Evolutionary conservation across 1,140 invertebrate genomes (phyloP).

Genomic region (Melitaea cinxia): DNA sequence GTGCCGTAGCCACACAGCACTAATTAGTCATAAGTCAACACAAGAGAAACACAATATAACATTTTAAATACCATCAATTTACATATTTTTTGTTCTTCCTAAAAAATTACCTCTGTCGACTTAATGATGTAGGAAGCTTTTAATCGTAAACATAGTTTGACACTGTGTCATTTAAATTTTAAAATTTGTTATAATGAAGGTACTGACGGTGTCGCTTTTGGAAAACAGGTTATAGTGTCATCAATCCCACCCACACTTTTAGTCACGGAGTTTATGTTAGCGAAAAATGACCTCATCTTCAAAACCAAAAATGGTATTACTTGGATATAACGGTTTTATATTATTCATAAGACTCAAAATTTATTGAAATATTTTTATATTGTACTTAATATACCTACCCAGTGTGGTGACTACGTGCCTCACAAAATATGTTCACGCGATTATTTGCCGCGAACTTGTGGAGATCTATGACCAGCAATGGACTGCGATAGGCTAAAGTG

Average conservation of each 20-base stretch:
- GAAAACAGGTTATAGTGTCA: slow-evolving; percentile 32
- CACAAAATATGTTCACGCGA: no score
- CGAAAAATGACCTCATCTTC: slow-evolving; percentile 48
- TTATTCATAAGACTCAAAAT: background rate
- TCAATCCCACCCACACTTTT: slow-evolving; percentile 48
- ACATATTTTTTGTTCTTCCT: slow-evolving; percentile 1
- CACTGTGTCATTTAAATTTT: background rate
- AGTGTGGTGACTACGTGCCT: no score
- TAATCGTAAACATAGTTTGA: background rate
- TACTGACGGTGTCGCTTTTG: slow-evolving; percentile 1
- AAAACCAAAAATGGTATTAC: slow-evolving; percentile 32
- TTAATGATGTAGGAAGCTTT: slow-evolving; percentile 14
- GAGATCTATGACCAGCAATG: no score
- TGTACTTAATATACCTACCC: no score
- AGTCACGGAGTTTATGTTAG: slow-evolving; percentile 36
- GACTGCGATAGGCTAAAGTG: no score
- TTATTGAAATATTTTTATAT: no score
- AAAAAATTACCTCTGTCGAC: slow-evolving; percentile 12
- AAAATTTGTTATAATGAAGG: background rate
- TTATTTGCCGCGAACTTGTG: no score
- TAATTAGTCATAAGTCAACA: no score
- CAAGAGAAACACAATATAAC: no score
- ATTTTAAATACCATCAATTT: background rate
- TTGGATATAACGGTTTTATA: slow-evolving; percentile 36
- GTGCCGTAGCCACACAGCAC: no score